Evolutionary conservation across 2,888 invertebrate species (phyloP), one percentile per base, ranked within the genome.

Genomic region (Anthophora plumipes): DNA sequence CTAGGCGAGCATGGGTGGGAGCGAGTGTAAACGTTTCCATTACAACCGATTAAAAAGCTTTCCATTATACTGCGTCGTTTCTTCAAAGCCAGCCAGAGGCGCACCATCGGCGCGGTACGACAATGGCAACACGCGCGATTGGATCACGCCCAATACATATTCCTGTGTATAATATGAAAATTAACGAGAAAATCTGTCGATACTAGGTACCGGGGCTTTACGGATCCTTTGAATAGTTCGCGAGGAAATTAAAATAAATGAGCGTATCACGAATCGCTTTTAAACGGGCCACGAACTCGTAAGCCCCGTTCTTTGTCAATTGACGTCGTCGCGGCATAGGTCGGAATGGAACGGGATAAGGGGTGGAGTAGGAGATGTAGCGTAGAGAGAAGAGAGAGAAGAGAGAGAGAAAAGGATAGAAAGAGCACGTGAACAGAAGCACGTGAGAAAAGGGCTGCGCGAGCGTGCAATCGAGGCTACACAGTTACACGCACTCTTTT

Each of bases 401-500:
- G 52, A 59, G 39, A 17, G 64, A 22, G 46, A 57, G 54, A 46
- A 14, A 3, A 31, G 22, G 22, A 2, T 5, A 55, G 54, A 20
- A 63, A 41, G 64, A 20, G 59, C 39, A 46, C 61, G 43, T 43
- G 14, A n/a, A 55, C 22, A 14, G 20, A n/a, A 69, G 37, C 31
- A 17, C 7, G 41, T n/a, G 43, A 25, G 31, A 31, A 69, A 68
- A 70, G 74, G 63, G 61, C 43, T 68, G 76, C 61, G 50, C 59
- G 31, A 31, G 31, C 25, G 64, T 46, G 81, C 71, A 68, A 68
- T 64, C 67, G 76, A 22, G 25, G 57, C 54, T 48, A 20, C 39
- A 54, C 80, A 50, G 68, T 77, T 70, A 50, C 70, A 50, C 80
- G 70, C 74, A 48, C 75, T 73, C 70, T 74, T 77, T 83, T 84